These are phyloP conservation scores for Thumatha senex DNA, from an alignment of 2,888 invertebrate genomes.

Conservation along the genomic window DNA sequence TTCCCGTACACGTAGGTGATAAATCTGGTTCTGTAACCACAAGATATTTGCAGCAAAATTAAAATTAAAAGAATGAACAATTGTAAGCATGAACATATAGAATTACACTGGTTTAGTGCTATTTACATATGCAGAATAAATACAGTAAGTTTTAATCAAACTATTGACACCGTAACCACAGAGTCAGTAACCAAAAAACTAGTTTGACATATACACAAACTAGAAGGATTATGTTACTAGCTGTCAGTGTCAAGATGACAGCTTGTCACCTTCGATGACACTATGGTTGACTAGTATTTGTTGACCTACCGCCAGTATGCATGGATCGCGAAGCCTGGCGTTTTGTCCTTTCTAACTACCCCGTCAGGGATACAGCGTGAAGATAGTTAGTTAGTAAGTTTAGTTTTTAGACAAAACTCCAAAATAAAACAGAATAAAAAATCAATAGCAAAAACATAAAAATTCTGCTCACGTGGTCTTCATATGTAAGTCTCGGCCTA, in stretches of 20 bases:
- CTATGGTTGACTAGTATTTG: slow-evolving; percentile 1
- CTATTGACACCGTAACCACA: slow-evolving; percentile 26
- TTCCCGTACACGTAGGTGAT: neutral
- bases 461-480: too few relatives aligned
- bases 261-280: slow-evolving; percentile 11
- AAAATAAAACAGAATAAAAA: too few relatives aligned
- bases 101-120: neutral
- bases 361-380: too few relatives aligned
- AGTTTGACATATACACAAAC: slow-evolving; percentile 22
- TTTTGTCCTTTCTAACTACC: too few relatives aligned
- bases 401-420: too few relatives aligned
- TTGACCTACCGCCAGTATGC: neutral
- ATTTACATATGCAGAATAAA: slow-evolving; percentile 1
- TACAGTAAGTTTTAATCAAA: slow-evolving; percentile 6
- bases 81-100: too few relatives aligned
- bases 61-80: too few relatives aligned
- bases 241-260: slow-evolving; percentile 28
- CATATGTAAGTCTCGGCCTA: too few relatives aligned
- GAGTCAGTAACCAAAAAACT: slow-evolving; percentile 25
- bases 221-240: slow-evolving; percentile 26
- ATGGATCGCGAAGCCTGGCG: too few relatives aligned
- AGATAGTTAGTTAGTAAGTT: too few relatives aligned
- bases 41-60: too few relatives aligned
- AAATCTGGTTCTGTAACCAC: neutral
- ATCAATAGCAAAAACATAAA: too few relatives aligned